phyloP scores from a whole-genome alignment of 1,140 invertebrate genomes.

The Cardiocondyla obscurior region DNA sequence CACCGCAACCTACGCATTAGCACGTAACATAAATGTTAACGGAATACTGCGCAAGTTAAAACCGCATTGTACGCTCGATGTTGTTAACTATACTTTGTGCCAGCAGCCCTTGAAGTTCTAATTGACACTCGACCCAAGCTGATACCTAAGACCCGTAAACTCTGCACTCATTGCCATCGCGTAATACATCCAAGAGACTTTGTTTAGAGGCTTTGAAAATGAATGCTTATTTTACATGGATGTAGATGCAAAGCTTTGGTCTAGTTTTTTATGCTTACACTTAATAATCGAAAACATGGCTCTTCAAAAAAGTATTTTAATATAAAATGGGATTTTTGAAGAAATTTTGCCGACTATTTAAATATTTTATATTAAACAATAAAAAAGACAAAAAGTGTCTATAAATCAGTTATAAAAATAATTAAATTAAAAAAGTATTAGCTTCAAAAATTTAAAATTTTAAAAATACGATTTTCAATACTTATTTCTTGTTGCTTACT shows the following conservation, averaged over 20 bases:
- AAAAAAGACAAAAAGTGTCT: neutral
- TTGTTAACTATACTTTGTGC: neutral
- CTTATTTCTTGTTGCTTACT: neutral
- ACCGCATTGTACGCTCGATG: neutral
- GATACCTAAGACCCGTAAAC: slow-evolving; percentile 3
- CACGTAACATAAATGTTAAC: slow-evolving; percentile 58
- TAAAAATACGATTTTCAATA: neutral
- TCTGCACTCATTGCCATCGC: neutral
- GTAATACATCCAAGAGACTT: neutral
- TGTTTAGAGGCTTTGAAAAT: neutral
- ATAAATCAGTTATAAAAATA: neutral
- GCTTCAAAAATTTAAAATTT: neutral
- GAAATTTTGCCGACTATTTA: neutral
- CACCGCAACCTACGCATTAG: slow-evolving; percentile 17
- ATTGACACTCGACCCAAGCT: slow-evolving; percentile 38
- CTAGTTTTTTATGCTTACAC: neutral
- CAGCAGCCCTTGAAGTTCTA: slow-evolving; percentile 25
- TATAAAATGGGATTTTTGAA: neutral
- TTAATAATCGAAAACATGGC: neutral
- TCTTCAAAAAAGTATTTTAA: neutral
- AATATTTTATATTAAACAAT: neutral
- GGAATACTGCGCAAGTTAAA: slow-evolving; percentile 17
- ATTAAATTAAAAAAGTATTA: neutral
- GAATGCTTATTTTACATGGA: neutral
- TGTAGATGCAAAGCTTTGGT: neutral